phyloP scores from a whole-genome alignment of 2,113 vertebrate species.

The Campylorhamphus procurvoides region DNA sequence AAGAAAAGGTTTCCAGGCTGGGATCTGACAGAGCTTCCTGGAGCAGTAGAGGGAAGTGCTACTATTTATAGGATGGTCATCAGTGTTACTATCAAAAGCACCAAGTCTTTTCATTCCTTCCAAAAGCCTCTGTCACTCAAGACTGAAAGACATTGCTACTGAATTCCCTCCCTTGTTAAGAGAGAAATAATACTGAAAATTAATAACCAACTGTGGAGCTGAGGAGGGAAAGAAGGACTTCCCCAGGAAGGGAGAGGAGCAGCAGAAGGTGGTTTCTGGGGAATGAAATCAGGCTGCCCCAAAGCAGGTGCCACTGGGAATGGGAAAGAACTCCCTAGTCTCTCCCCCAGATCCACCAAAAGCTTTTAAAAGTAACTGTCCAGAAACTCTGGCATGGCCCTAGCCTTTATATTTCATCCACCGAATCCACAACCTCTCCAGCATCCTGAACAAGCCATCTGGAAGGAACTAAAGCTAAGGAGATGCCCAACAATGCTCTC shows the following conservation, averaged over 20 bases:
- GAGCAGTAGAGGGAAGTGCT: neutral
- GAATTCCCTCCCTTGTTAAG: neutral
- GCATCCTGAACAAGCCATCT: neutral
- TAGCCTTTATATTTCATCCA: neutral
- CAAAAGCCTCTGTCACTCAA: neutral
- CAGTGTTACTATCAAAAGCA: neutral
- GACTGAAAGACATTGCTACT: neutral
- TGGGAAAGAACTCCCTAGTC: neutral
- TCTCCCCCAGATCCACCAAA: neutral
- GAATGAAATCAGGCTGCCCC: neutral
- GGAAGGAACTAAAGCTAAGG: neutral
- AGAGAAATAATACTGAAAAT: neutral
- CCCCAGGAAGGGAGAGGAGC: neutral
- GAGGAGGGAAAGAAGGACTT: neutral
- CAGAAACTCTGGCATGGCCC: neutral
- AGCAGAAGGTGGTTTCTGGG: neutral
- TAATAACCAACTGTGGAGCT: neutral
- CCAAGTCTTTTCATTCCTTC: neutral
- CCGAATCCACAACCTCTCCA: neutral
- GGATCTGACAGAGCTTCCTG: neutral
- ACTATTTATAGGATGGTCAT: neutral
- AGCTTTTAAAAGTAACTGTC: neutral
- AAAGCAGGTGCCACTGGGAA: neutral
- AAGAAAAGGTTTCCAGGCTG: neutral
- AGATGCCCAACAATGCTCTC: accelerated